Evolutionary conservation across 1,140 invertebrate genomes (phyloP).

Genomic region (Pseudomyrmex cubaensis): DNA sequence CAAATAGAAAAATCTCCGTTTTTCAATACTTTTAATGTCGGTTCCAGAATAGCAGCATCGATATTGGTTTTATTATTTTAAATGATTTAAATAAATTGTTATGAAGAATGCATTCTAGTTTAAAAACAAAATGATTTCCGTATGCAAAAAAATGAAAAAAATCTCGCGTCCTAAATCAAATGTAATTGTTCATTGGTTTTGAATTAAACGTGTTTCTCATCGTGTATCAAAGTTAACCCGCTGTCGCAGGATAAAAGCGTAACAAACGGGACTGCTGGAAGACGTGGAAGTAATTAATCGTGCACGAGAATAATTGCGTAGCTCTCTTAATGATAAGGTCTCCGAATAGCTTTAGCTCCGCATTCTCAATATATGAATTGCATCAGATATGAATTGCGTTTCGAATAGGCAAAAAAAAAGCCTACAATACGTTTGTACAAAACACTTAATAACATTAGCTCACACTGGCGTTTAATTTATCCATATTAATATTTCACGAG

Average conservation of each 20-base stretch:
- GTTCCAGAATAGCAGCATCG: no score
- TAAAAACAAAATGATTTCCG: background rate
- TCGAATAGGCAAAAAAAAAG: no score
- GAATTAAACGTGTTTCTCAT: conserved; percentile 27
- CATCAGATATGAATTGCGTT: background rate
- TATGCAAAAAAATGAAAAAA: no score
- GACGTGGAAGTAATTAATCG: conserved; percentile 39
- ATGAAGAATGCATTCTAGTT: background rate
- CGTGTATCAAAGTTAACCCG: background rate
- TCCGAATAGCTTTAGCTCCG: no score
- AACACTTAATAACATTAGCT: no score
- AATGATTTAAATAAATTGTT: no score
- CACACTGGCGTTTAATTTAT: no score
- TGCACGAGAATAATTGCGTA: conserved; percentile 6
- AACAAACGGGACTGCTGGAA: background rate
- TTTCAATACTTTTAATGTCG: no score
- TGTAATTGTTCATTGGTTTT: conserved; percentile 25
- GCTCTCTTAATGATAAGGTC: background rate
- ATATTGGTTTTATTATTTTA: no score
- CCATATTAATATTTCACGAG: no score
- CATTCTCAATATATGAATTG: background rate
- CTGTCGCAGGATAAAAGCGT: background rate
- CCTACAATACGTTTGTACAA: no score
- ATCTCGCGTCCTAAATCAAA: conserved; percentile 6
- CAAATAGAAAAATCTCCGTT: no score